Evolutionary conservation across 2,888 invertebrate genomes (phyloP), one percentile per base, ranked within the genome.

Genomic region (Aphidoletes aphidimyza): DNA sequence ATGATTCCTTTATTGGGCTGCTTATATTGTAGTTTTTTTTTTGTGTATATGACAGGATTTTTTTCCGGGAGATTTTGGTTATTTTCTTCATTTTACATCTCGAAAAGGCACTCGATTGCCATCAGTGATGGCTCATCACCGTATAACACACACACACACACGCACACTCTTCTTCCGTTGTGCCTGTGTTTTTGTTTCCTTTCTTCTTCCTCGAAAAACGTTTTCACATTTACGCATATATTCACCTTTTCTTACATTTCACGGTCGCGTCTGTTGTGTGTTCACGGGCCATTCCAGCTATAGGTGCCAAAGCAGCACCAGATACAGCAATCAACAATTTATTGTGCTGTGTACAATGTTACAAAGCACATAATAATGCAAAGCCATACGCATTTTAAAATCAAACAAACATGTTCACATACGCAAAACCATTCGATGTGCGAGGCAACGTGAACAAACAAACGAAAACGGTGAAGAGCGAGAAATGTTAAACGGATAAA

Each of bases 401-500:
- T 69, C 69, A 69, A 69, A 69, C 69, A 69, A 69, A 69, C 69
- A 54, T 54, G 54, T 9, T 54, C 54, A 54, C 54, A 69, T 69
- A 69, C 69, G 69, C 34, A 69, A 14, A 26, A 69, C 9, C n/a
- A n/a, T n/a, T n/a, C n/a, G n/a, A n/a, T n/a, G n/a, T n/a, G n/a
- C n/a, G 34, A 30, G 30, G 69, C 69, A 34, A 69, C 22, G 26
- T 54, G 26, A 54, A 69, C 22, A 54, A 22, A 54, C 22, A n/a
- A 54, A 3, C n/a, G 30, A 11, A 69, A 69, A 9, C 26, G 14
- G 30, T 3, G 22, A 54, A 47, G 6, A 39, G 11, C 47, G 2
- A 47, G 2, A 19, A 2, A 54, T 22, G 22, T 54, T 22, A n/a
- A n/a, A 22, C 54, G n/a, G 22, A n/a, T 54, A 54, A 54, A 54